Evolutionary conservation across 1,140 invertebrate species (phyloP).

Genomic region (Odontomachus brunneus): DNA sequence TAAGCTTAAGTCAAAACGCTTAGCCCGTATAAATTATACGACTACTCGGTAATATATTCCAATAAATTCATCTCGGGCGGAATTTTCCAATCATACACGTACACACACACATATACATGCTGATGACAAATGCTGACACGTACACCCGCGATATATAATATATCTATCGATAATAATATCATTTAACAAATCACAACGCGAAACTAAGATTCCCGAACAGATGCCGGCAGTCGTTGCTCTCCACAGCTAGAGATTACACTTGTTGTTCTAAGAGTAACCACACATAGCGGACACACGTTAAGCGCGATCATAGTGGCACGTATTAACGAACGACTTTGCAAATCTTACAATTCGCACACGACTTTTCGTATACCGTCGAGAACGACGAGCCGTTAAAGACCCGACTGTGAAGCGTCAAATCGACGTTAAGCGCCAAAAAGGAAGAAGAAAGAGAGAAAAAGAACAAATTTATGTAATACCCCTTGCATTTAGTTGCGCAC

Average conservation of each 20-base stretch:
- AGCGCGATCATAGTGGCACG: slow-evolving; percentile 41
- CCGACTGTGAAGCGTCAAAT: slow-evolving; percentile 9
- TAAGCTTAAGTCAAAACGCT: slow-evolving; percentile 81
- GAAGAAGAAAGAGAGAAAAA: neutral
- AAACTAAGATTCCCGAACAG: slow-evolving; percentile 64
- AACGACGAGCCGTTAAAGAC: slow-evolving; percentile 41
- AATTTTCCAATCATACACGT: slow-evolving; percentile 30
- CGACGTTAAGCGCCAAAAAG: slow-evolving; percentile 41
- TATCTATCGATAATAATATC: slow-evolving; percentile 66
- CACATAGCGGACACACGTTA: slow-evolving; percentile 46
- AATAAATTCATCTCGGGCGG: slow-evolving; percentile 65
- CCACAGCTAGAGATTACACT: slow-evolving; percentile 58
- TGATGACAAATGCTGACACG: slow-evolving; percentile 14
- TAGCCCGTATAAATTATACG: slow-evolving; percentile 81
- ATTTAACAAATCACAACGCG: slow-evolving; percentile 63
- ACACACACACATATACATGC: slow-evolving; percentile 44
- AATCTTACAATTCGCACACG: slow-evolving; percentile 31
- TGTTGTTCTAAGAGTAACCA: slow-evolving; percentile 62
- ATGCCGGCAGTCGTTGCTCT: slow-evolving; percentile 64
- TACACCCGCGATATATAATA: slow-evolving; percentile 62
- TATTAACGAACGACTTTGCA: slow-evolving; percentile 25
- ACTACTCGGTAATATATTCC: slow-evolving; percentile 82
- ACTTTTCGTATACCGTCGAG: slow-evolving; percentile 55
- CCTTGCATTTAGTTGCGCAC: slow-evolving; percentile 13
- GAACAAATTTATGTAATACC: neutral